Base-by-base conservation (phyloP, 2,113 vertebrate species). In the Rhizomys pruinosus region DNA sequence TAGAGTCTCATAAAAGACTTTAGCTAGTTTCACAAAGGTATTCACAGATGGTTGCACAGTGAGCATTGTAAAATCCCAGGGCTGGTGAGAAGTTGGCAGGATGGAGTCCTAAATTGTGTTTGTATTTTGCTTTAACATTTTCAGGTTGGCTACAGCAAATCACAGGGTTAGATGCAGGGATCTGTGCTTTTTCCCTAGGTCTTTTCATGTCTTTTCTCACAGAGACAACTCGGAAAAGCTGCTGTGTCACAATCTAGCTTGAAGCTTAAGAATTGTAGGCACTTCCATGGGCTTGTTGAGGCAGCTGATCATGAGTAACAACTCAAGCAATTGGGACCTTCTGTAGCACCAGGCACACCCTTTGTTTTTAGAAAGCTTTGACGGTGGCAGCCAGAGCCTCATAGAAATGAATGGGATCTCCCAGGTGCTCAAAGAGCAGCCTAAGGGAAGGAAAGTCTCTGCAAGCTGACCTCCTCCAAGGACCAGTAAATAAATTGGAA, bases 1-100 rank as follows among this genome's bases (percentile, higher is more conserved):
- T 95, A 96, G n/a, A n/a, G 29, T 69, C 89, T 96, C 89, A 87
- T 95, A 95, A 96, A 84, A 97, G 90, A 44, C 63, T 97, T 91
- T 91, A 97, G 97, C 82, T 93, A 76, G 78, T 98, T 91, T 97
- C 94, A 79, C 52, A 91, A 97, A 96, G 68, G 66, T 90, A 78
- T 91, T 97, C 61, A 92, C 71, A 92, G 86, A 73, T 78, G 95
- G n/a, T 95, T 97, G 91, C 82, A 72, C 64, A 94, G 34, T 72
- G 95, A 97, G 87, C 42, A 91, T 47, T 95, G 95, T n/a, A 92
- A 97, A 96, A 55, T 73, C 57, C 9, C 59, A 69, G 72, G 77
- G 19, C 5, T 73, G 9, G 44, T 4, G 7, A 92, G 84, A 96
- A 93, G 89, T 44, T 69, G 69, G 91, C 47, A 87, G 15, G 88